phyloP scores from a whole-genome alignment of 2,888 invertebrate species.

The Drosophila koepferae region DNA sequence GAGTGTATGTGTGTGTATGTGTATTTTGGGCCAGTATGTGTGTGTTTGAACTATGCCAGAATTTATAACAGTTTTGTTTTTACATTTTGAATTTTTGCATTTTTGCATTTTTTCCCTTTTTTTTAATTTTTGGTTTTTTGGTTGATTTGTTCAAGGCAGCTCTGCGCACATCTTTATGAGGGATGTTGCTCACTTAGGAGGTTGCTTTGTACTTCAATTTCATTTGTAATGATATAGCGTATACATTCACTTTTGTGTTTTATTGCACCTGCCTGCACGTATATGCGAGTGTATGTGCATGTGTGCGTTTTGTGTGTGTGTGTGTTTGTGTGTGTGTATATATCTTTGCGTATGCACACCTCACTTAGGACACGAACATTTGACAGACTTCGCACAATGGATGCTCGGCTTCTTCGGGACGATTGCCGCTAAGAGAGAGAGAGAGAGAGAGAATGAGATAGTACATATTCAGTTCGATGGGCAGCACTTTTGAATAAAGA shows the following conservation, averaged over 20 bases:
- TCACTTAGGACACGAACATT: slow-evolving; percentile 47
- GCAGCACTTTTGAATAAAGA: neutral
- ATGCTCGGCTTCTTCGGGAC: slow-evolving; percentile 56
- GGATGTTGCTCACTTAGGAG: neutral
- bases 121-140: neutral
- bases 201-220: neutral
- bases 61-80: neutral
- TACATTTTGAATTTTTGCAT: no score
- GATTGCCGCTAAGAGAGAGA: slow-evolving; percentile 58
- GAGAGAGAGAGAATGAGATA: neutral
- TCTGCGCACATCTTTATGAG: neutral
- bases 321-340: neutral
- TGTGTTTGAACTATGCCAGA: neutral
- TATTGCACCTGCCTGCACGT: neutral
- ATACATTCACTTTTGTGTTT: neutral
- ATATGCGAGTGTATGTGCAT: neutral
- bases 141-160: neutral
- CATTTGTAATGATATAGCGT: neutral
- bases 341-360: neutral
- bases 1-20: neutral
- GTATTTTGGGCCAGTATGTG: neutral
- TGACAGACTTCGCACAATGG: slow-evolving; percentile 78
- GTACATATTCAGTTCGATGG: neutral
- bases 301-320: neutral
- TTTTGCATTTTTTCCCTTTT: neutral